Evolutionary conservation across 2,888 invertebrate species (phyloP).

Genomic region (Aleiodes leptofemur): DNA sequence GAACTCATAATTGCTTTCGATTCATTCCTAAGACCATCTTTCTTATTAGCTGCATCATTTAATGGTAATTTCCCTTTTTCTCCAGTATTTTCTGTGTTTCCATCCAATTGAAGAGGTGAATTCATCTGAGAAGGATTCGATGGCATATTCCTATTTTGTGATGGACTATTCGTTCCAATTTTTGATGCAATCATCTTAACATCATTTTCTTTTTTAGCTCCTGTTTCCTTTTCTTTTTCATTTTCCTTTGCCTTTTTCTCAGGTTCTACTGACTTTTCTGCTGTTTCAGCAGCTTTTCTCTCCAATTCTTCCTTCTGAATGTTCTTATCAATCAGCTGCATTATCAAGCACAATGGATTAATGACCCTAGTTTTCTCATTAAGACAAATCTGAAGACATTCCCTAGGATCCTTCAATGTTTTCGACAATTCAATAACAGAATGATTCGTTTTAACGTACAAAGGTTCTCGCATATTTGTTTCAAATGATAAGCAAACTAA

Average conservation of each 20-base stretch:
- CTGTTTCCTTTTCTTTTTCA: no score
- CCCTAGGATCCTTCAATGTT: neutral
- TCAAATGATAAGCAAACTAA: conserved; percentile 50
- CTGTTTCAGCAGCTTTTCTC: no score
- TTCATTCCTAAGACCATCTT: neutral
- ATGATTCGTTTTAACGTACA: conserved; percentile 38
- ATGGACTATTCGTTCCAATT: no score
- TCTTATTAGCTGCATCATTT: no score
- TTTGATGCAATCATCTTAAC: no score
- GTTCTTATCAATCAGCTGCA: conserved; percentile 47
- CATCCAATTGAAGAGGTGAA: no score
- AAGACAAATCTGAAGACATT: conserved; percentile 52
- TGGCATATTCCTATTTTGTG: no score
- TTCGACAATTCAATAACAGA: conserved; percentile 23
- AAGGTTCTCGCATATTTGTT: conserved; percentile 15
- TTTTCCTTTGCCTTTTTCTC: neutral
- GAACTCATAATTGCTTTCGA: no score
- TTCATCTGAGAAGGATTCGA: no score
- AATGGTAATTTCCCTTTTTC: no score
- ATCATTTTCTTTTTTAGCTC: no score
- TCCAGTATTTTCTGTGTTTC: no score
- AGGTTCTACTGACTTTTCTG: neutral
- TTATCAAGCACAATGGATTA: conserved; percentile 56
- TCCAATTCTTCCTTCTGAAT: neutral
- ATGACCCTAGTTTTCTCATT: neutral